phyloP scores from a whole-genome alignment of 2,797 vertebrate genomes.

The Coregonus sp. region DNA sequence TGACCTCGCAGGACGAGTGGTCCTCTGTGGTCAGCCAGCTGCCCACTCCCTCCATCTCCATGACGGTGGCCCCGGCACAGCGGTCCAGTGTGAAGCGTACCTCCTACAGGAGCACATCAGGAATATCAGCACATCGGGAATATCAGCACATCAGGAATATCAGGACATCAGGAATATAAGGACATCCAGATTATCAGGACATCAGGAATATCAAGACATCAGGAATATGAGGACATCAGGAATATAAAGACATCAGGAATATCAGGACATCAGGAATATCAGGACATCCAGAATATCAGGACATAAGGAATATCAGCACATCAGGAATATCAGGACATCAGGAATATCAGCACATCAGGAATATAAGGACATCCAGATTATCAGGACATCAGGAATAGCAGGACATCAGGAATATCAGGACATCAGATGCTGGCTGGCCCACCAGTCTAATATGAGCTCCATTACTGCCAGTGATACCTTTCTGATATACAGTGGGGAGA shows the following conservation, averaged over 20 bases:
- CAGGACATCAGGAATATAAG: not conserved
- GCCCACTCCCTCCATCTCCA: conserved; percentile 82
- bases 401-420: too few relatives aligned
- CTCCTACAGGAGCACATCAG: conserved; percentile 64
- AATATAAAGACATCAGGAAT: not conserved
- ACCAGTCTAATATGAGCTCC: too few relatives aligned
- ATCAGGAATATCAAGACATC: not conserved
- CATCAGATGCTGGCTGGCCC: too few relatives aligned
- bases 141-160: not conserved
- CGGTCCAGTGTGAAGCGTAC: conserved; percentile 83
- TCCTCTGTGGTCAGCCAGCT: conserved; percentile 83
- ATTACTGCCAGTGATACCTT: too few relatives aligned
- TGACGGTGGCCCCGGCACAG: conserved; percentile 77
- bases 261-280: not conserved
- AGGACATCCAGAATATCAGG: not conserved
- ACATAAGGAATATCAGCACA: not conserved
- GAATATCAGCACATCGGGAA: not conserved
- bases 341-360: too few relatives aligned
- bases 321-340: too few relatives aligned
- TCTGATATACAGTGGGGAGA: too few relatives aligned
- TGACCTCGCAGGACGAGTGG: conserved; percentile 81
- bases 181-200: not conserved
- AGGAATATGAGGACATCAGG: not conserved
- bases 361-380: too few relatives aligned
- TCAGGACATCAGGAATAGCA: too few relatives aligned